A percentile compares a stretch with the other conserved stretches of the same genome.
phyloP scores from a whole-genome alignment of 64 coral and sea anemone genomes.

The Actinia tenebrosa region DNA sequence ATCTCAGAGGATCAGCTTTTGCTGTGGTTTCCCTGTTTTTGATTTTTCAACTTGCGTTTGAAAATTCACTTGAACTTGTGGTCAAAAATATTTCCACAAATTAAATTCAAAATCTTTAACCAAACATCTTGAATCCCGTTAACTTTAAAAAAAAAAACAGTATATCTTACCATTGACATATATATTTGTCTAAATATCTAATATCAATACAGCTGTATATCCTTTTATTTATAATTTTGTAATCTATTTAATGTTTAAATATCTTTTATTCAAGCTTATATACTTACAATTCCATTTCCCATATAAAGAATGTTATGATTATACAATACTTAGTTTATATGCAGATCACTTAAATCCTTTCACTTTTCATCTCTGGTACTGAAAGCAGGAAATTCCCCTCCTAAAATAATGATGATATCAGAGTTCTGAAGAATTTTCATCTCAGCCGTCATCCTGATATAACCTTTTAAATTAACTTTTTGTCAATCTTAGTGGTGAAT shows the following conservation, averaged over 20 bases:
- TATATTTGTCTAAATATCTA: neutral
- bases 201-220: neutral
- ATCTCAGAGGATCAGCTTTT: neutral
- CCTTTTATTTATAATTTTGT: too few species aligned
- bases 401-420: neutral
- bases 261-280: too few species aligned
- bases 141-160: neutral
- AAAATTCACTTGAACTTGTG: conserved; percentile 11
- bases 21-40: neutral
- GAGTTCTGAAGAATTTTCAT: neutral
- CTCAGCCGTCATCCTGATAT: neutral
- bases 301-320: neutral
- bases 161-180: neutral
- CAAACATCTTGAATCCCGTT: neutral
- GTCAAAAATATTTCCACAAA: neutral
- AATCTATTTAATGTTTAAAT: too few species aligned
- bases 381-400: neutral
- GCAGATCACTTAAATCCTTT: neutral
- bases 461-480: neutral
- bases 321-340: neutral
- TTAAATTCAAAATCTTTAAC: neutral
- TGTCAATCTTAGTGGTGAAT: too few species aligned
- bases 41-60: neutral
- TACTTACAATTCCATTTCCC: too few species aligned
- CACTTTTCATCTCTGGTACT: neutral